Evolutionary conservation across 2,888 invertebrate species (phyloP), one percentile per base, ranked within the genome.

Genomic region (Drosophila mulleri): DNA sequence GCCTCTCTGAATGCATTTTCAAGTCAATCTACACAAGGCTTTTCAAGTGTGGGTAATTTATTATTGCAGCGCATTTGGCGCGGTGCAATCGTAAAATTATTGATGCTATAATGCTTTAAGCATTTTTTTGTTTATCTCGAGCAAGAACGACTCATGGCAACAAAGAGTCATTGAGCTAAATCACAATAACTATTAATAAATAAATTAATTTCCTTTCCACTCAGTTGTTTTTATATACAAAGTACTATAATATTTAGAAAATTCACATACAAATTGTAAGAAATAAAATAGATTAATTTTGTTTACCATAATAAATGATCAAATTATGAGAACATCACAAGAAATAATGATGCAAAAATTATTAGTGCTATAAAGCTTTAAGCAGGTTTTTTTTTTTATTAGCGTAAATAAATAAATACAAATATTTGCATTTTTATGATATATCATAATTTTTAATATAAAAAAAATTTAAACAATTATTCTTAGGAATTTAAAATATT

Each of bases 11-110:
- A 57, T 72, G 63, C 59, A 41, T 69, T 72, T 70, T 57, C 26
- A 66, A 68, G 65, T 67, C 75, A 66, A 75, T 75, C 71, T 67
- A 52, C 73, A 52, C 57, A 35, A 20, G 44, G 64, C 52, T 26
- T 47, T 37, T 23, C 57, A 41, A 73, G 66, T 66, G 68, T 69
- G 66, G 48, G 53, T 64, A 78, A 72, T 78, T 75, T 72, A 63
- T 18, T 47, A 41, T 47, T 47, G 18, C 54, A 64, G 67, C 20
- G 48, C 42, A 37, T 42, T 62, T 57, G 32, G 44, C 67, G 60
- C 41, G 76, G 76, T 56, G 44, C 29, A 69, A 14, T 66, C 16
- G 16, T 63, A 7, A 58, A 64, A 35, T 75, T 64, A 37, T 53
- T 58, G n/a, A 8, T 41, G 23, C 14, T 26, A n/a, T 23, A 39